Evolutionary conservation across 2,113 vertebrate genomes (phyloP), one percentile per base, ranked within the genome.

Genomic region (Hippocampus zosterae): DNA sequence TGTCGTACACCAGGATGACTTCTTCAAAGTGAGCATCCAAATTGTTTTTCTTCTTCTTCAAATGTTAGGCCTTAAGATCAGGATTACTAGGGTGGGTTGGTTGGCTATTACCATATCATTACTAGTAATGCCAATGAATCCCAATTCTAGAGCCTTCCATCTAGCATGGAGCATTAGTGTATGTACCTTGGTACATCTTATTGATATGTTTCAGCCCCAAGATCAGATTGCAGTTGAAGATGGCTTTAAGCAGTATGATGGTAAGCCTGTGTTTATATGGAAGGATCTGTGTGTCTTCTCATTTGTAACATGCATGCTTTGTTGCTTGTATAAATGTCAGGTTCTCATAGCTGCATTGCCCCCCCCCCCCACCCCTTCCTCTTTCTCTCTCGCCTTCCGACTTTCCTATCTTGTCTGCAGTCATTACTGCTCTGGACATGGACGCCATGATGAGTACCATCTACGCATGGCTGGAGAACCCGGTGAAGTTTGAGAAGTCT

Each of bases 191-290:
- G 89, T 91, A 91, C 89, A 90, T 92, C 84, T 92, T 79, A 91
- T 90, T 86, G 71, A 69, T 91, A 90, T 94, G 81, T 96, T 98
- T 94, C 94, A 99, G 97, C 96, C 96, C 84, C 97, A 97, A 85
- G 96, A 98, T 91, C 94, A 99, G 91, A 98, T 98, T 90, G 89
- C 93, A 86, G 91, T 97, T 90, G 95, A 96, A 92, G 95, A 96
- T 91, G 97, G 96, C 85, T 98, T 98, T 92, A 98, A 98, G 87
- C 96, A 98, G 91, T 98, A 98, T 60, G 96, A 99, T 87, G 95
- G 96, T 98, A 97, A 99, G 93, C 88, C 72, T 61, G 92, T 68
- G 83, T 86, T 83, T 90, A 78, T 80, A 76, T 87, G 69, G 73
- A 77, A 78, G 83, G 67, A 52, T 82, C 37, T 71, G 40, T 68